Percentiles rank a stretch among this genome's conserved stretches.
These are phyloP conservation scores for Pygoscelis adeliae DNA, from an alignment of 2,113 vertebrate genomes.

Conservation along the genomic window DNA sequence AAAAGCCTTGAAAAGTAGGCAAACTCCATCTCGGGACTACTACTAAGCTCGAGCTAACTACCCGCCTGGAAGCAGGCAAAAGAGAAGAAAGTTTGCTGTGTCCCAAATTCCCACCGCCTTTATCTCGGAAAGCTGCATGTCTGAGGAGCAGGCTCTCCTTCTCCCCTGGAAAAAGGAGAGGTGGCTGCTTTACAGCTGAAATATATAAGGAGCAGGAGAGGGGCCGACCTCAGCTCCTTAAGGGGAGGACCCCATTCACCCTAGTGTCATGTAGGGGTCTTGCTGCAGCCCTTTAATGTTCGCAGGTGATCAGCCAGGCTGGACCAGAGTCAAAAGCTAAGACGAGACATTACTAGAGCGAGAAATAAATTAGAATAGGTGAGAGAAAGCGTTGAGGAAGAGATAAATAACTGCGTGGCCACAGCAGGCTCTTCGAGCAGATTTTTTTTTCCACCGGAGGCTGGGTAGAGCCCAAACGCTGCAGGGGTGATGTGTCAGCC, in stretches of 20 bases:
- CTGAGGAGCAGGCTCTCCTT: not conserved
- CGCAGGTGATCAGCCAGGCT: not conserved
- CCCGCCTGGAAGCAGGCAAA: not conserved
- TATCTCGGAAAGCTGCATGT: accelerated
- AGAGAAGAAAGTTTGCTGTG: not conserved
- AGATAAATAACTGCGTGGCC: not conserved
- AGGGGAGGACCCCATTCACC: not conserved
- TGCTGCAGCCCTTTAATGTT: not conserved
- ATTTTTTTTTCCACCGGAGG: not conserved
- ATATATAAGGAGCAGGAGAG: not conserved
- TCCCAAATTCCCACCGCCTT: not conserved
- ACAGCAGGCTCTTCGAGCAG: not conserved
- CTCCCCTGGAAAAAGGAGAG: not conserved
- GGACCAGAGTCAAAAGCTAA: not conserved
- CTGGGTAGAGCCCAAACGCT: not conserved
- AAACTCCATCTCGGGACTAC: not conserved
- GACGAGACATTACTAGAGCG: not conserved
- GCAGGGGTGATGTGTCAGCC: not conserved
- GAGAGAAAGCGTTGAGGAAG: not conserved
- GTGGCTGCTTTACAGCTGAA: not conserved
- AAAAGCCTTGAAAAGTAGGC: not conserved
- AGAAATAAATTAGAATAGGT: not conserved
- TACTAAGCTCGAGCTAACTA: not conserved
- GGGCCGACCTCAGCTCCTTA: not conserved
- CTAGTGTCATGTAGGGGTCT: accelerated